Percentiles rank a stretch among this genome's conserved stretches.
These are phyloP conservation scores for Amblyornis subalaris DNA, from an alignment of 2,113 vertebrate species.

Conservation along the genomic window DNA sequence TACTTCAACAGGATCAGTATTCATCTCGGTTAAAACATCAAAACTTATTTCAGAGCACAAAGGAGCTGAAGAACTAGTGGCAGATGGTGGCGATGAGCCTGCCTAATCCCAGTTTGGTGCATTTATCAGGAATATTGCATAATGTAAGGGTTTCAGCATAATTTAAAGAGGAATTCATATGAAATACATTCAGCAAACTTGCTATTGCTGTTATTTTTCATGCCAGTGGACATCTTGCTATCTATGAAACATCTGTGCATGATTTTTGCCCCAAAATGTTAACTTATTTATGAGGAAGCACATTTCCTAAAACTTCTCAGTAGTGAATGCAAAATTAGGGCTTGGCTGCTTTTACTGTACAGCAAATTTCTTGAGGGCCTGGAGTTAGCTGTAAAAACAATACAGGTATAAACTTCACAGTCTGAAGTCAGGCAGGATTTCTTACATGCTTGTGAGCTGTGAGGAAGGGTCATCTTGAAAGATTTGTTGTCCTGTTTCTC, in stretches of 20 bases:
- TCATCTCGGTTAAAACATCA: background rate
- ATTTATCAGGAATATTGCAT: background rate
- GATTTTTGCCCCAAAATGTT: background rate
- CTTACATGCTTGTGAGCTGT: background rate
- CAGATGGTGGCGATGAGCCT: background rate
- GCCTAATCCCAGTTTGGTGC: background rate
- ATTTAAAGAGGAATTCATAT: background rate
- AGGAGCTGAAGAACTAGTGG: background rate
- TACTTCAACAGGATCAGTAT: background rate
- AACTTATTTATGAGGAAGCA: background rate
- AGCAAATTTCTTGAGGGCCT: background rate
- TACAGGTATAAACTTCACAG: background rate
- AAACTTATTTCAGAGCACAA: background rate
- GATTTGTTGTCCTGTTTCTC: accelerated
- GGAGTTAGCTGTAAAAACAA: background rate
- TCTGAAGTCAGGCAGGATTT: background rate
- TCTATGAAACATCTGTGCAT: background rate
- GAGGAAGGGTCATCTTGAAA: background rate
- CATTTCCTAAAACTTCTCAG: background rate
- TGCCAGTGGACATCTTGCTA: background rate
- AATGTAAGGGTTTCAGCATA: background rate
- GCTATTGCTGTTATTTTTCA: background rate
- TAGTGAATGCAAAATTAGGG: background rate
- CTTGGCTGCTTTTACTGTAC: background rate
- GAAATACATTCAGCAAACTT: background rate